Evolutionary conservation across 2,113 vertebrate genomes (phyloP).

Genomic region (Notarius lentiginosus): DNA sequence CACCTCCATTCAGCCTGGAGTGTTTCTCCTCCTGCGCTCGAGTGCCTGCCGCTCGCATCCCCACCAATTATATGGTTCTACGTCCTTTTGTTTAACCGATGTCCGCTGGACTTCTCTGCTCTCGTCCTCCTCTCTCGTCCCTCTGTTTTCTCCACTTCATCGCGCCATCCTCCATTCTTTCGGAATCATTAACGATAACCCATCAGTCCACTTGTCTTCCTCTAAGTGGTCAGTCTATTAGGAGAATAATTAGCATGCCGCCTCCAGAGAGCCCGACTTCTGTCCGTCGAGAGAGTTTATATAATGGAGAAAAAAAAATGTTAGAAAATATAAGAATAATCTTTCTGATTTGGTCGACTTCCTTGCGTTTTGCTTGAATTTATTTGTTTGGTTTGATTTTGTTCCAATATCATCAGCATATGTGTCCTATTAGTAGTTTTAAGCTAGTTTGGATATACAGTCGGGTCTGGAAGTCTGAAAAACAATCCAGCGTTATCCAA

Average conservation of each 20-base stretch:
- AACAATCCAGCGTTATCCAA: neutral
- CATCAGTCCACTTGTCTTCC: slow-evolving; percentile 46
- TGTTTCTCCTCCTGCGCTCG: slow-evolving; percentile 38
- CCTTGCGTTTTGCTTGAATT: neutral
- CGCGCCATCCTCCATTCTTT: slow-evolving; percentile 46
- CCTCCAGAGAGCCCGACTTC: slow-evolving; percentile 44
- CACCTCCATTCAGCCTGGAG: slow-evolving; percentile 47
- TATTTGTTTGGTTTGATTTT: neutral
- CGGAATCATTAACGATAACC: slow-evolving; percentile 46
- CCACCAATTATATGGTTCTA: slow-evolving; percentile 34
- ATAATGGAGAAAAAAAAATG: slow-evolving; percentile 27
- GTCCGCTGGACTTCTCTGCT: slow-evolving; percentile 45
- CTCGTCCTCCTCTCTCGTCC: slow-evolving; percentile 43
- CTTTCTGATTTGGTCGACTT: neutral
- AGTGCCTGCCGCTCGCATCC: slow-evolving; percentile 36
- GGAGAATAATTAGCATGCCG: slow-evolving; percentile 49
- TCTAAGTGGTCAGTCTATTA: slow-evolving; percentile 50
- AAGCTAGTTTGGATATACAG: neutral
- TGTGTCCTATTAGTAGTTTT: neutral
- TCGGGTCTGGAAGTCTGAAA: neutral
- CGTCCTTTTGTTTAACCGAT: slow-evolving; percentile 41
- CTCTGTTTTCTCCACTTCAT: slow-evolving; percentile 46
- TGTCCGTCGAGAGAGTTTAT: slow-evolving; percentile 45
- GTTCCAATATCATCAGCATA: neutral
- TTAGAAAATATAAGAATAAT: slow-evolving; percentile 23